Percentiles rank a stretch among this genome's conserved stretches.
Conservation (phyloP, 2,113 vertebrate genomes). For the Oncorhynchus tshawytscha region DNA sequence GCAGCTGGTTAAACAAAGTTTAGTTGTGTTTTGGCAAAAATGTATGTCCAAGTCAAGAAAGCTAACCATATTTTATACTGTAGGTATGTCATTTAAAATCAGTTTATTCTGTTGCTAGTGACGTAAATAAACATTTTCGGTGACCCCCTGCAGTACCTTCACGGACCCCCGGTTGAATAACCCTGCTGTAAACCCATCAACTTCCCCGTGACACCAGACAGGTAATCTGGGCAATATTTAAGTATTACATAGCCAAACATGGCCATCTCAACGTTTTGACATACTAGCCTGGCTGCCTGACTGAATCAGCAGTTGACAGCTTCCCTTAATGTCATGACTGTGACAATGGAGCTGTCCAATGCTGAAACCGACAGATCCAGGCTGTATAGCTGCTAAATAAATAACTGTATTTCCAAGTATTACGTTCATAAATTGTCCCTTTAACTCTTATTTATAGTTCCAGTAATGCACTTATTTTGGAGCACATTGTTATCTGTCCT, state of each 20-base stretch:
- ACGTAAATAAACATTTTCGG: too few relatives aligned
- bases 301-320: not conserved
- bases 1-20: too few relatives aligned
- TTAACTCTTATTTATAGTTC: conserved; percentile 8
- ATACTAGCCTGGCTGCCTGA: not conserved
- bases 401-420: too few relatives aligned
- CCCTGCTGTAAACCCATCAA: not conserved
- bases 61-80: too few relatives aligned
- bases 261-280: not conserved
- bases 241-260: not conserved
- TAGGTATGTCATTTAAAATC: too few relatives aligned
- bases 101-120: too few relatives aligned
- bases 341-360: not conserved
- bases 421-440: conserved; percentile 29
- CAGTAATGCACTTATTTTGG: conserved; percentile 1
- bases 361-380: not conserved
- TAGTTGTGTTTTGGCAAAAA: too few relatives aligned
- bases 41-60: too few relatives aligned
- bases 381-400: not conserved
- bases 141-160: too few relatives aligned
- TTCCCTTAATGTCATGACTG: not conserved
- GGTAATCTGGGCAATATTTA: not conserved
- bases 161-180: too few relatives aligned
- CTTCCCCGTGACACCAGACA: too few relatives aligned
- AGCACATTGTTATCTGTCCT: conserved; percentile 6